Base-by-base conservation (phyloP, 2,888 invertebrate genomes). In the Phengaris arion region DNA sequence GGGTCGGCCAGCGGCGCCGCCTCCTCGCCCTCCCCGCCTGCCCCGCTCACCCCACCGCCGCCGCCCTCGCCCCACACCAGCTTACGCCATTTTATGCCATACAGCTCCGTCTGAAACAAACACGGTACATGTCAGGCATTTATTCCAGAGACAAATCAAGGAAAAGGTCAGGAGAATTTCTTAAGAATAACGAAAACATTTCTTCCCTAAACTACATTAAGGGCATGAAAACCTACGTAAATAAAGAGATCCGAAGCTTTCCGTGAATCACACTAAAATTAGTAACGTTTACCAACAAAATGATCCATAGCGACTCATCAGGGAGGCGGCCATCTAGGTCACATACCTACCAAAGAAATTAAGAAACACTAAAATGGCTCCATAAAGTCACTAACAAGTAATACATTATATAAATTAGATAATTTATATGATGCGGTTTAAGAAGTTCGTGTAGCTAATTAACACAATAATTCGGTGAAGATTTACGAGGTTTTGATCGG, bases 21-120 rank as follows among this genome's bases (percentile, higher is more conserved):
- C 82, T 91, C 92, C 81, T 89, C 87, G 82, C 90, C 89, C 79
- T 89, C 91, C 83, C 94, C 94, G 81, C 87, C 87, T 82, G 87
- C 86, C 80, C 83, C 85, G 81, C 87, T 48, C 48, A 88, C 96
- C 96, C 95, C 87, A 86, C 87, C 87, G 86, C 87, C 86, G 81
- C 83, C 85, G 81, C 87, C 85, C 93, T 97, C 97, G 88, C 96
- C 96, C 95, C 97, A 97, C 89, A 97, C 96, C 86, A 97, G 95
- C 94, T 98, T 98, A 95, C 98, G 97, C 99, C 99, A 99, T 97
- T 98, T 98, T 94, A 99, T 99, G 89, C 99, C 99, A 95, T 98
- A 98, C 90, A 99, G 96, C 95, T 99, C 99, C 94, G 99, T 99
- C 99, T 99, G 95, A 13, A 96, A 80, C 77, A 55, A 79, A 9